Percentiles rank a stretch among this genome's conserved stretches.
Evolutionary conservation across 2,797 vertebrate genomes (phyloP).

Genomic region (Borostomias antarcticus): DNA sequence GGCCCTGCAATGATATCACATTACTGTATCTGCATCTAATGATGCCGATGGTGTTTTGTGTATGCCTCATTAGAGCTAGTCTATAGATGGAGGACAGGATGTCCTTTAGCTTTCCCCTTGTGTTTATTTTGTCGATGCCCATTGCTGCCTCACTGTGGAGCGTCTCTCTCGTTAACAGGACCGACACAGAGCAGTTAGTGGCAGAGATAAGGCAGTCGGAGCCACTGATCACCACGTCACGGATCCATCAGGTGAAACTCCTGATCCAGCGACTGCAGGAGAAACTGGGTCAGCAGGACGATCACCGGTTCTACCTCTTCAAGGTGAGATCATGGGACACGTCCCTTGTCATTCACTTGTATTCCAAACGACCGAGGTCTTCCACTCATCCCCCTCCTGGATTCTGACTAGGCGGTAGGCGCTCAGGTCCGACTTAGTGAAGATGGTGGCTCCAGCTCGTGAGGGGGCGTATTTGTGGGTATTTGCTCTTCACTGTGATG

Average conservation of each 20-base stretch:
- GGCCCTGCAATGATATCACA: neutral
- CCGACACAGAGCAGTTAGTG: slow-evolving; percentile 80
- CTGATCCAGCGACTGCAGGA: slow-evolving; percentile 86
- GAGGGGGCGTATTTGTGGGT: no score
- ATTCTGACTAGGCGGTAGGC: no score
- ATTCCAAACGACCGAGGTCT: no score
- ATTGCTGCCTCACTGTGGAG: neutral
- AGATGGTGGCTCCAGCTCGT: no score
- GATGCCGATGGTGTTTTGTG: neutral
- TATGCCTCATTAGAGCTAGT: no score
- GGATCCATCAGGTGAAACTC: slow-evolving; percentile 79
- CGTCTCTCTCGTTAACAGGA: slow-evolving; percentile 66
- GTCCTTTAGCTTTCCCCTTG: neutral
- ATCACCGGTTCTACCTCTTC: slow-evolving; percentile 84
- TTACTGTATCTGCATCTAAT: neutral
- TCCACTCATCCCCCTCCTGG: no score
- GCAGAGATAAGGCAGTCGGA: slow-evolving; percentile 83
- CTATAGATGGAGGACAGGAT: neutral
- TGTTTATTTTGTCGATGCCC: neutral
- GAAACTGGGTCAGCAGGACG: slow-evolving; percentile 82
- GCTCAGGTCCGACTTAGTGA: no score
- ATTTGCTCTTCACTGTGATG: no score
- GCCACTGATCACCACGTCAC: slow-evolving; percentile 85
- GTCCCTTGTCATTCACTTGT: no score
- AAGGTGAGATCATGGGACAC: slow-evolving; percentile 81